Base-by-base conservation (phyloP, 1,140 invertebrate genomes). In the Drosophila elegans region DNA sequence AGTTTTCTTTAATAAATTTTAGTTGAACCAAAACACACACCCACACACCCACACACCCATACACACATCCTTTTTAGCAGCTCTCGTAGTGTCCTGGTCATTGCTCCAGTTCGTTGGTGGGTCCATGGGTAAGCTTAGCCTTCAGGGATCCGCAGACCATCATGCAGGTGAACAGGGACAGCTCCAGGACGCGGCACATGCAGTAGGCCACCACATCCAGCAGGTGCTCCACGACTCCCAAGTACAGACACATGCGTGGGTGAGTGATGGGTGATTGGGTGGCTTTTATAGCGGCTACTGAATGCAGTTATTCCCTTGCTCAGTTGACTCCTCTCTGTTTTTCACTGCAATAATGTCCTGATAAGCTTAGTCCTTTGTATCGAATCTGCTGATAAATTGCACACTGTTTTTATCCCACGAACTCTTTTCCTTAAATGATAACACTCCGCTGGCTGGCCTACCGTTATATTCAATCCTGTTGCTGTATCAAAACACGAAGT, bases 141-240 rank as follows among this genome's bases (percentile, higher is more conserved):
- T 67, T 84, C 51, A 71, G 45, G 25, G 72, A 69, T 44, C 60
- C 74, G 62, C 81, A 90, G 52, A 86, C 82, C 86, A 90, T 90
- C 79, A 90, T 82, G 38, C 84, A 73, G 55, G 82, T 74, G 66
- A 90, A 46, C 27, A 90, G 38, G 1, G 86, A 90, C 6, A 86
- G 46, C 80, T 90, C 86, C 76, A 90, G 45, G 52, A 90, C 68
- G 16, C 86, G 86, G 71, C 86, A 90, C 44, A 90, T 78, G 53
- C 82, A 86, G 66, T 80, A 90, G 51, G 82, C 82, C n/a, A 86
- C 80, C 54, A 90, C 61, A 57, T 90, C 86, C 53, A 90, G 68
- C 49, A 90, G 68, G 67, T 90, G 66, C 46, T 85, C 86, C 38
- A 67, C 74, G 25, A 86, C 86, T 38, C 86, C 86, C 79, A 90